A percentile compares a stretch with the other conserved stretches of the same genome.
Conservation (phyloP, 2,888 invertebrate species). For the Pterostichus niger region DNA sequence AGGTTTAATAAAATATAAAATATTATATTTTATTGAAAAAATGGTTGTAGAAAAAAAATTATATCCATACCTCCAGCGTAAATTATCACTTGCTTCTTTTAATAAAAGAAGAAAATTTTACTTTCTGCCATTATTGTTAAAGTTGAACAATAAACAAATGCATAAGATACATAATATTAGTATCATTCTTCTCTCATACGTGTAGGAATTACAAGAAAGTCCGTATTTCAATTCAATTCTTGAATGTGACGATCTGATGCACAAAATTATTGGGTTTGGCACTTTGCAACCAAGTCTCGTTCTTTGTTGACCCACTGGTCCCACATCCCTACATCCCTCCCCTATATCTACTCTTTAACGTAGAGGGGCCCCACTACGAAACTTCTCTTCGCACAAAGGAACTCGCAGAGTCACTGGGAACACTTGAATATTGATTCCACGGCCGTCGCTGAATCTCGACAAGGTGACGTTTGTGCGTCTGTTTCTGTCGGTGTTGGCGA, state of each 20-base stretch:
- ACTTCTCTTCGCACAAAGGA: conserved; percentile 34
- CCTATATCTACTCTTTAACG: not conserved
- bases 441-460: not conserved
- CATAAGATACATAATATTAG: too few relatives aligned
- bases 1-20: too few relatives aligned
- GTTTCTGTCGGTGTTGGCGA: not conserved
- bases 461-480: conserved; percentile 7
- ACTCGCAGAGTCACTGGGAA: conserved; percentile 6
- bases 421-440: conserved; percentile 44
- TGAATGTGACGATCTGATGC: conserved; percentile 6
- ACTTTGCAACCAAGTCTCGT: conserved; percentile 32
- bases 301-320: conserved; percentile 40
- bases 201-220: not conserved
- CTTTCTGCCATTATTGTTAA: too few relatives aligned
- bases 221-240: not conserved
- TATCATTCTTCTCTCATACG: too few relatives aligned
- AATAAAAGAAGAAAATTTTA: too few relatives aligned
- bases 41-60: too few relatives aligned
- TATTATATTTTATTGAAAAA: too few relatives aligned
- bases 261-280: conserved; percentile 36
- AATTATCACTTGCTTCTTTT: too few relatives aligned
- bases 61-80: too few relatives aligned
- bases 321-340: not conserved
- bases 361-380: not conserved
- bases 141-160: too few relatives aligned